Evolutionary conservation across 2,888 invertebrate species (phyloP).

Genomic region (Megamerina dolium): DNA sequence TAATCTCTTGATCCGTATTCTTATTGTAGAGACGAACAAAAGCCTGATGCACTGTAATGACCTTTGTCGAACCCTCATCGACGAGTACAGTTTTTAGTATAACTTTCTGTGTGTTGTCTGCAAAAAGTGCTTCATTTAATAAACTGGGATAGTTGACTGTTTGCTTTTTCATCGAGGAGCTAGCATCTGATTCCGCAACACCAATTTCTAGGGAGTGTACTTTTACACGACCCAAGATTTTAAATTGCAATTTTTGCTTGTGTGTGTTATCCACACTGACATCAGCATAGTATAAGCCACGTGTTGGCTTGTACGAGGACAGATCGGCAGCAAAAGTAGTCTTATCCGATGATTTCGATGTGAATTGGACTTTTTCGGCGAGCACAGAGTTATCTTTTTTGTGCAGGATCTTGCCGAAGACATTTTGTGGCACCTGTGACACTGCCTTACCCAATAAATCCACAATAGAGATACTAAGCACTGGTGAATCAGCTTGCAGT

Average conservation of each 20-base stretch:
- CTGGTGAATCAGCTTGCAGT: conserved; percentile 68
- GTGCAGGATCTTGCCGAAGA: conserved; percentile 36
- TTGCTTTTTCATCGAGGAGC: conserved; percentile 70
- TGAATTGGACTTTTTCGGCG: conserved; percentile 51
- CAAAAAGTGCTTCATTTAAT: conserved; percentile 63
- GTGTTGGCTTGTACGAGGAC: conserved; percentile 67
- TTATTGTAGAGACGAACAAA: conserved; percentile 73
- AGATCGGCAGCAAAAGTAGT: conserved; percentile 73
- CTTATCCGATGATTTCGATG: conserved; percentile 64
- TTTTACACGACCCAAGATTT: conserved; percentile 70
- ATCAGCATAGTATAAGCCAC: conserved; percentile 79
- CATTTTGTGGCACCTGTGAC: conserved; percentile 33
- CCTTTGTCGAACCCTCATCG: conserved; percentile 61
- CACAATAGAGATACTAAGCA: conserved; percentile 64
- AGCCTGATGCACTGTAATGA: conserved; percentile 68
- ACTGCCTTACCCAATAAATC: conserved; percentile 67
- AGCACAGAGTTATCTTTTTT: conserved; percentile 61
- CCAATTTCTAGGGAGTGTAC: conserved; percentile 79
- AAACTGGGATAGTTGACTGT: conserved; percentile 71
- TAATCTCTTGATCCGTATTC: conserved; percentile 70
- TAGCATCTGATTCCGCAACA: conserved; percentile 84
- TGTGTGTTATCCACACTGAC: conserved; percentile 62
- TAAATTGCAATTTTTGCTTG: conserved; percentile 57
- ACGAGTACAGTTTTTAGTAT: conserved; percentile 72
- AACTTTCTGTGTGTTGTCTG: conserved; percentile 86